These are phyloP conservation scores for Oreohelix idahoensis DNA, from an alignment of 1,140 invertebrate genomes.

Conservation along the genomic window DNA sequence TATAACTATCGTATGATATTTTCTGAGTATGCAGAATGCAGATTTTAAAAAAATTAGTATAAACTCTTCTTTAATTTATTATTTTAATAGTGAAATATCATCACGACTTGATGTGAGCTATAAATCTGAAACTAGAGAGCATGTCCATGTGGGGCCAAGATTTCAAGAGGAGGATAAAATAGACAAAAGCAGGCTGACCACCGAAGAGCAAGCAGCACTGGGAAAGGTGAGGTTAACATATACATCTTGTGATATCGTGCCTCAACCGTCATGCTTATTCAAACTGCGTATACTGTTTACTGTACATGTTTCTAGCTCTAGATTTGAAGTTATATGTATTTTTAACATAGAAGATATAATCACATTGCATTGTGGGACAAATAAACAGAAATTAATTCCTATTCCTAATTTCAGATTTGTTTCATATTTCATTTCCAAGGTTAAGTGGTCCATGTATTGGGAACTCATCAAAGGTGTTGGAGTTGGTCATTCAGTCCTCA, in stretches of 20 bases:
- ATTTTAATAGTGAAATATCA: neutral
- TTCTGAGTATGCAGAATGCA: too few relatives aligned
- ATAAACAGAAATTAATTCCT: neutral
- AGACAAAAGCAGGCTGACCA: slow-evolving; percentile 51
- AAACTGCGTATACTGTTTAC: too few relatives aligned
- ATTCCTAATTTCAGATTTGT: neutral
- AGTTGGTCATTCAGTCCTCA: slow-evolving; percentile 80
- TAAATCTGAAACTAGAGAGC: slow-evolving; percentile 3
- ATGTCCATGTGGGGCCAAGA: neutral
- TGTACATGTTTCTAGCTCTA: too few relatives aligned
- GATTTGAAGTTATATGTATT: too few relatives aligned
- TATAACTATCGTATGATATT: too few relatives aligned
- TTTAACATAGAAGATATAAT: too few relatives aligned
- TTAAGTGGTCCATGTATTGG: slow-evolving; percentile 89
- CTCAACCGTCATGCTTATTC: too few relatives aligned
- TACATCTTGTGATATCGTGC: too few relatives aligned
- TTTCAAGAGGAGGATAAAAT: neutral
- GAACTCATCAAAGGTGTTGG: slow-evolving; percentile 92
- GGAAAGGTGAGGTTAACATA: slow-evolving; percentile 60
- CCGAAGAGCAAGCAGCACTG: slow-evolving; percentile 53
- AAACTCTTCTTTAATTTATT: neutral
- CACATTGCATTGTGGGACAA: neutral
- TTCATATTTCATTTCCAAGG: slow-evolving; percentile 73
- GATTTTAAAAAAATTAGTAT: too few relatives aligned
- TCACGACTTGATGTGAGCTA: slow-evolving; percentile 3